Evolutionary conservation across 2,888 invertebrate species (phyloP), one percentile per base, ranked within the genome.

Genomic region (Drosophila histrio): DNA sequence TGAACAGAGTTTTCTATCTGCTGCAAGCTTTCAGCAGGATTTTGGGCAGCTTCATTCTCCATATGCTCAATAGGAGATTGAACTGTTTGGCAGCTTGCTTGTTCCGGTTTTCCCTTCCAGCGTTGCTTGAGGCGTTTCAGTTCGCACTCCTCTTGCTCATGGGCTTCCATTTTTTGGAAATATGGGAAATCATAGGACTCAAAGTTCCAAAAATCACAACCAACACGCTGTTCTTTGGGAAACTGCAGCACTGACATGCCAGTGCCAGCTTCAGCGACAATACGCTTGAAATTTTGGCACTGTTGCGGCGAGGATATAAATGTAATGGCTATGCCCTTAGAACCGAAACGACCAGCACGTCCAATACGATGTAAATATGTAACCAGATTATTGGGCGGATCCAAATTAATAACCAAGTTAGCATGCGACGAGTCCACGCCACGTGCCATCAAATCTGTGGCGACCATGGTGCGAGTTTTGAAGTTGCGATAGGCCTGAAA

Each of bases 281-380:
- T 92, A 49, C 92, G 90, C 79, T 92, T 92, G 78, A 96, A 95
- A 39, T 91, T 92, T 1, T 89, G 74, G 44, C 93, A 77, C 90
- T 97, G 97, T 54, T 93, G 92, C 5, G 94, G 94, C 47, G 94
- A 93, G 78, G 94, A 93, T 7, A 96, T 92, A 60, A 98, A 94
- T 49, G 95, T 95, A 11, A 98, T 94, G 22, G 96, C 95, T 59
- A 94, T 93, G 52, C 98, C 98, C 90, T 94, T 94, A 1, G 96
- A 95, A 0, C 99, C 99, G 93, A 96, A 99, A 67, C 99, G 93
- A 0, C 99, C 99, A 39, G 98, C 98, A 83, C 99, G 94, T 0
- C 99, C 99, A 90, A 98, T 98, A 88, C 99, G 93, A 92, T 99
- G 99, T 70, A 98, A 93, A 93, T 98, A 98, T 15, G 96, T 97